phyloP scores from a whole-genome alignment of 2,888 invertebrate species.

The Melitaea athalia region DNA sequence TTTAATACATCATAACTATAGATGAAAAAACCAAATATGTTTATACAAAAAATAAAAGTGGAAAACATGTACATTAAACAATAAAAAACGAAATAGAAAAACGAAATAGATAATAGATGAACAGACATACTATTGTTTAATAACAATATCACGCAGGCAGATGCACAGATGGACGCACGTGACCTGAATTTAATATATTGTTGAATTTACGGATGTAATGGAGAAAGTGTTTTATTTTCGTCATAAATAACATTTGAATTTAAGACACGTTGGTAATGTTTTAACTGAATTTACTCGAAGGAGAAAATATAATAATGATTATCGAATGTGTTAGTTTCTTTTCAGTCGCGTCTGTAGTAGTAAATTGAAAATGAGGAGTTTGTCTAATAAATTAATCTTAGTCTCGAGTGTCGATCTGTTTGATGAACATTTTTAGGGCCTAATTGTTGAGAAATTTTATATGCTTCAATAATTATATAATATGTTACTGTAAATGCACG shows the following conservation, averaged over 20 bases:
- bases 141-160: constrained; percentile 37
- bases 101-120: constrained; percentile 4
- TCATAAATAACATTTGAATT: constrained; percentile 23
- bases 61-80: neutral
- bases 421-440: no score
- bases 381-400: neutral
- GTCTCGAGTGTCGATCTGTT: no score
- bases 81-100: no score
- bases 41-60: neutral
- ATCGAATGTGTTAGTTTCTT: no score
- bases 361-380: no score
- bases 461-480: no score
- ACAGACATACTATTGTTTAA: constrained; percentile 8
- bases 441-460: no score
- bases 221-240: constrained; percentile 44
- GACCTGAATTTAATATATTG: constrained; percentile 35
- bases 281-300: no score
- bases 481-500: no score
- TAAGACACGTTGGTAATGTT: neutral
- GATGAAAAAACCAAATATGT: neutral
- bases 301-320: no score
- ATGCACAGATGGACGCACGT: constrained; percentile 42
- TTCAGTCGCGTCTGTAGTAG: no score
- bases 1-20: neutral
- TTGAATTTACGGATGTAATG: constrained; percentile 27